phyloP scores from a whole-genome alignment of 2,888 invertebrate species.

The Sylvicola fuscatus region DNA sequence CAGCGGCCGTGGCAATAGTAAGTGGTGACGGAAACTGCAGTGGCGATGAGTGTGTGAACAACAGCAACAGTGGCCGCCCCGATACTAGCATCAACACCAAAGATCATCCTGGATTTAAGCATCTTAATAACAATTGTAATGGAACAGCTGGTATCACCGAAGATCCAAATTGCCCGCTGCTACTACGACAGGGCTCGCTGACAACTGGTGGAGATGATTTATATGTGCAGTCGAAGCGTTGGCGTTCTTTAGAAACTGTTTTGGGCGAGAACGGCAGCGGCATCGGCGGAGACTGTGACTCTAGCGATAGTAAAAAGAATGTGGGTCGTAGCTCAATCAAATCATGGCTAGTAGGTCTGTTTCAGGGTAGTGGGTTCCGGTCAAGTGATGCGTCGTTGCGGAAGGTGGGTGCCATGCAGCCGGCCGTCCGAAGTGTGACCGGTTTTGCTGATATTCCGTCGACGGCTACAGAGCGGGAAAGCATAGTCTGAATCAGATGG shows the following conservation, averaged over 20 bases:
- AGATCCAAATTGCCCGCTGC: conserved; percentile 19
- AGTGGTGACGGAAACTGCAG: too few relatives aligned
- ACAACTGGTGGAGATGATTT: conserved; percentile 19
- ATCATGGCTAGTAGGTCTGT: conserved; percentile 51
- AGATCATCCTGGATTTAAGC: not conserved
- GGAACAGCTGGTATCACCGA: conserved; percentile 15
- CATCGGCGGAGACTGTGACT: conserved; percentile 22
- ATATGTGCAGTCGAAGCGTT: conserved; percentile 40
- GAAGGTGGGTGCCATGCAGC: conserved; percentile 19
- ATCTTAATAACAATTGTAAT: conserved; percentile 22
- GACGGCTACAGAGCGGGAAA: conserved; percentile 21
- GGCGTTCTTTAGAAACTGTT: conserved; percentile 60
- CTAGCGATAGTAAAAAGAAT: conserved; percentile 32
- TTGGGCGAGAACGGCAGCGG: conserved; percentile 16
- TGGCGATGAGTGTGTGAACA: not conserved
- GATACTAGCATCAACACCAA: not conserved
- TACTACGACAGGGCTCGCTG: conserved; percentile 23
- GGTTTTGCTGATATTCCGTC: conserved; percentile 20
- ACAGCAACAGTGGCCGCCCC: not conserved
- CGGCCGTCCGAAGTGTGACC: conserved; percentile 16
- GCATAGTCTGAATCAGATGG: conserved; percentile 17
- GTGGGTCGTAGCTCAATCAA: conserved; percentile 41
- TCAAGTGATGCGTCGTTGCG: conserved; percentile 28
- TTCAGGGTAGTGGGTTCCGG: conserved; percentile 49
- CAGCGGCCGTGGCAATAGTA: too few relatives aligned